Conservation (phyloP, 2,797 vertebrate genomes). For the Pygocentrus nattereri region DNA sequence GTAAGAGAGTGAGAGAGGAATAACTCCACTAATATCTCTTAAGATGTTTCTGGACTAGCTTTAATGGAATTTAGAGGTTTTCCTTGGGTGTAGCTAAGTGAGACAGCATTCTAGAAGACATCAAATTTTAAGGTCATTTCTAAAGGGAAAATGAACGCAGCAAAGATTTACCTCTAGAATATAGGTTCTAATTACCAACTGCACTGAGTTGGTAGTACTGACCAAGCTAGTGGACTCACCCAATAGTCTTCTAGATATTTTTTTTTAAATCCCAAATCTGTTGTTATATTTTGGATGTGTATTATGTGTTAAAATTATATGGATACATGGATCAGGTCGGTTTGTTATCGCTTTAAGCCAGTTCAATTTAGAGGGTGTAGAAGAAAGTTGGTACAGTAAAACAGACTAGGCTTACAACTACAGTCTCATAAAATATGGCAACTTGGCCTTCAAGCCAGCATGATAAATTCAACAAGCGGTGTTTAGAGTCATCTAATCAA, state of each 20-base stretch:
- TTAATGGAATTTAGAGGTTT: not conserved
- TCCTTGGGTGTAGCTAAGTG: too few species aligned
- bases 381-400: not conserved
- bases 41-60: not conserved
- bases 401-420: not conserved
- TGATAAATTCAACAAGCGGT: not conserved
- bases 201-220: not conserved
- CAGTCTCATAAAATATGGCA: not conserved
- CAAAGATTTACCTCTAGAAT: not conserved
- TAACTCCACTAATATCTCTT: not conserved
- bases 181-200: not conserved
- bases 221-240: not conserved
- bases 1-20: conserved; percentile 64
- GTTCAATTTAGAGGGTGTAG: not conserved
- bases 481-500: not conserved
- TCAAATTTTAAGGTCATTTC: not conserved
- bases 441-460: not conserved
- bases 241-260: not conserved
- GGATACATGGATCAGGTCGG: not conserved
- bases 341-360: not conserved
- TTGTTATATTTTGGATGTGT: too few species aligned
- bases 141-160: not conserved
- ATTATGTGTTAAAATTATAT: not conserved
- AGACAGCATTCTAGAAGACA: not conserved
- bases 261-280: not conserved